Evolutionary conservation across 2,888 invertebrate genomes (phyloP).

Genomic region (Anthophora plumipes): DNA sequence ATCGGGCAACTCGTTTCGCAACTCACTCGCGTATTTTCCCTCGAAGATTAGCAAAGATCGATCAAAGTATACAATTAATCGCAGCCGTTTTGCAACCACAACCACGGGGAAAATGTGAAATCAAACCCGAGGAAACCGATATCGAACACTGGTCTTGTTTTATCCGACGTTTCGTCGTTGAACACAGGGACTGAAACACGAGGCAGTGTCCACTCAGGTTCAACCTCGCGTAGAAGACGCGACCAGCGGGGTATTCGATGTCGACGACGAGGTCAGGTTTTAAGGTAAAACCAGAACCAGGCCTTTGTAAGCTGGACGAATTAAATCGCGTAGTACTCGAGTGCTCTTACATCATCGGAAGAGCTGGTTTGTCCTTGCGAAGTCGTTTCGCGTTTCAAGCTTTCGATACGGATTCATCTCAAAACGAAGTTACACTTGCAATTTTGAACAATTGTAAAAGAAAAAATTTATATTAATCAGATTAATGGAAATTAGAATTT

Average conservation of each 20-base stretch:
- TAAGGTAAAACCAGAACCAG: slow-evolving; percentile 64
- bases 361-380: slow-evolving; percentile 68
- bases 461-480: no score
- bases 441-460: neutral
- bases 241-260: slow-evolving; percentile 57
- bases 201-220: slow-evolving; percentile 1
- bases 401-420: slow-evolving; percentile 49
- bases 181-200: slow-evolving; percentile 23
- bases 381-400: slow-evolving; percentile 71
- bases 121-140: neutral
- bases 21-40: slow-evolving; percentile 1
- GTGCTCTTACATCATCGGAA: slow-evolving; percentile 58
- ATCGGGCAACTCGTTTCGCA: neutral
- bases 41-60: neutral
- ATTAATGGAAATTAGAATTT: no score
- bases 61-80: neutral
- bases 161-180: slow-evolving; percentile 18
- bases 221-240: slow-evolving; percentile 16
- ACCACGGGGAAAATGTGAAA: neutral
- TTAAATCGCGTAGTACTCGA: slow-evolving; percentile 42
- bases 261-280: slow-evolving; percentile 69
- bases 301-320: slow-evolving; percentile 59
- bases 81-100: neutral
- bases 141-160: slow-evolving; percentile 7
- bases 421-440: neutral